Conservation (phyloP, 2,113 vertebrate species). For the Larimichthys crocea region DNA sequence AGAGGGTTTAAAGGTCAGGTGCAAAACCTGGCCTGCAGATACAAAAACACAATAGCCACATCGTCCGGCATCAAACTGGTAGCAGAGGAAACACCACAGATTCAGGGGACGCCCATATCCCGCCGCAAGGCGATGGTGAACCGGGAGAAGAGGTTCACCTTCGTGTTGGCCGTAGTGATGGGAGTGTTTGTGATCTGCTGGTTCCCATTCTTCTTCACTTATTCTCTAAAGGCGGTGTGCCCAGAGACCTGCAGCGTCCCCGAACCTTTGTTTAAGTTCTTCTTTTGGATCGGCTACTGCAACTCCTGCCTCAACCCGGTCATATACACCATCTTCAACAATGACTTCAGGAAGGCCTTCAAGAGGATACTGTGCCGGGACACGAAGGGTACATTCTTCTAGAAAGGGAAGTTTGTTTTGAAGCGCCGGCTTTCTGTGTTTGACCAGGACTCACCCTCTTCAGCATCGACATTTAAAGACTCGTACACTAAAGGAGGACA, state of each 20-base stretch:
- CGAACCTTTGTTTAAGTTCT: conserved; percentile 79
- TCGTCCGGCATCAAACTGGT: conserved; percentile 77
- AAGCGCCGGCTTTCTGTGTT: background rate
- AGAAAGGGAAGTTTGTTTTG: background rate
- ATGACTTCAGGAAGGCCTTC: conserved; percentile 87
- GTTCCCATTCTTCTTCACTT: conserved; percentile 95
- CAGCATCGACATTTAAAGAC: conserved; percentile 14
- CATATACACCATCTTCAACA: conserved; percentile 90
- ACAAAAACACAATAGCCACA: conserved; percentile 78
- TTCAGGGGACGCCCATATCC: conserved; percentile 67
- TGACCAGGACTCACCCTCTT: background rate
- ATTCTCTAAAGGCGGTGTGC: conserved; percentile 90
- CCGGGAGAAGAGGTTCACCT: conserved; percentile 92
- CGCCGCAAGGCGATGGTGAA: conserved; percentile 85
- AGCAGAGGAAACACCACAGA: conserved; percentile 56
- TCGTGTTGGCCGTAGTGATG: conserved; percentile 91
- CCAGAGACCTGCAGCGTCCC: conserved; percentile 85
- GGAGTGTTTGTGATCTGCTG: conserved; percentile 93
- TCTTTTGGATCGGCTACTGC: conserved; percentile 90
- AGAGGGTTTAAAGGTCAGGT: conserved; percentile 47
- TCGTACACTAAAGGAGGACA: conserved; percentile 28
- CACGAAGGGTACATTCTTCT: conserved; percentile 74
- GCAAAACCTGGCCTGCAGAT: conserved; percentile 43
- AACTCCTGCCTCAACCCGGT: conserved; percentile 90
- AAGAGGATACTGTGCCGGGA: conserved; percentile 80